Percentiles rank a stretch among this genome's conserved stretches.
These are phyloP conservation scores for Acleris laterana DNA, from an alignment of 2,888 invertebrate species.

Conservation along the genomic window DNA sequence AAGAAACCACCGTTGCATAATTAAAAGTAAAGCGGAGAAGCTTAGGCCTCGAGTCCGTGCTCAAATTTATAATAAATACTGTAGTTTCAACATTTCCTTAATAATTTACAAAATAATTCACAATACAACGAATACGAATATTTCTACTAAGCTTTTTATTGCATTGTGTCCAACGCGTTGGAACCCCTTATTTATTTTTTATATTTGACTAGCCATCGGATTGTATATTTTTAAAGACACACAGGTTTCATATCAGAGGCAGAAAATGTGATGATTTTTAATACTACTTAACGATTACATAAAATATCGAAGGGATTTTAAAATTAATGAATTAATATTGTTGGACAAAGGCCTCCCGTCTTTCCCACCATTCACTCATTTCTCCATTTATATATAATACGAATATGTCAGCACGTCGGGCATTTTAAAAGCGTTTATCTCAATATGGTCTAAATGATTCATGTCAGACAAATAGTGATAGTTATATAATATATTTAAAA, in stretches of 20 bases:
- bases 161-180: slow-evolving; percentile 13
- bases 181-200: slow-evolving; percentile 24
- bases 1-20: background rate
- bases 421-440: too few species aligned
- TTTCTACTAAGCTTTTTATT: slow-evolving; percentile 6
- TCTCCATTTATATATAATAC: too few species aligned
- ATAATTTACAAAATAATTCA: slow-evolving; percentile 4
- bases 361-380: too few species aligned
- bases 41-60: slow-evolving; percentile 24
- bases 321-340: too few species aligned
- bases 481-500: too few species aligned
- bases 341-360: too few species aligned
- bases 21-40: slow-evolving; percentile 19
- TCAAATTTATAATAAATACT: background rate
- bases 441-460: too few species aligned
- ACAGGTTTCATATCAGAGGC: slow-evolving; percentile 2
- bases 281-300: background rate
- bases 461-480: too few species aligned
- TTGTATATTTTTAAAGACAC: background rate
- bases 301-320: too few species aligned
- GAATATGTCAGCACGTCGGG: too few species aligned
- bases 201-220: slow-evolving; percentile 33
- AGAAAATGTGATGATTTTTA: slow-evolving; percentile 8
- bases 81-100: background rate
- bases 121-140: background rate